Percentiles rank a stretch among this genome's conserved stretches.
These are phyloP conservation scores for Sebastes hubbsi DNA, from an alignment of 2,797 vertebrate genomes.

Conservation along the genomic window DNA sequence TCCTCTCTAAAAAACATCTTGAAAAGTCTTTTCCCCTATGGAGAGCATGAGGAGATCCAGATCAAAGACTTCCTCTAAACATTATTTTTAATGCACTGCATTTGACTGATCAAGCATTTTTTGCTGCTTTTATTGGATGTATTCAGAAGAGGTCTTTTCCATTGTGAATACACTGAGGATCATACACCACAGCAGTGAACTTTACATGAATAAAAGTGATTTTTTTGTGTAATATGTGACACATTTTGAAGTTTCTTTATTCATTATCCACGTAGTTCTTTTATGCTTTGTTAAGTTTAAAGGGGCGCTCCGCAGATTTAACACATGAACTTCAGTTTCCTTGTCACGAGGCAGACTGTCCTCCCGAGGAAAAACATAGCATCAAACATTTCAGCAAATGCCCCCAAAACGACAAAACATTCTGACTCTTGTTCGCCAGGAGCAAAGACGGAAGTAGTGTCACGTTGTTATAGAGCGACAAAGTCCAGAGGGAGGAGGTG, in stretches of 20 bases:
- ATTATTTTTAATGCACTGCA: constrained; percentile 11
- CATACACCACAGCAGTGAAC: neutral
- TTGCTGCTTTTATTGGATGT: constrained; percentile 9
- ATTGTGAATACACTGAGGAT: neutral
- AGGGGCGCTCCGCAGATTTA: neutral
- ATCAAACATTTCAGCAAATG: neutral
- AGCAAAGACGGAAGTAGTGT: neutral
- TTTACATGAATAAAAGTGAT: constrained; percentile 1
- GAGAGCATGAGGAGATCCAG: neutral
- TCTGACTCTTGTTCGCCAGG: neutral
- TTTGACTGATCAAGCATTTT: constrained; percentile 24
- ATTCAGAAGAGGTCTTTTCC: neutral
- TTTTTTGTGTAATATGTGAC: neutral
- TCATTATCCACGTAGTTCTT: rapidly evolving
- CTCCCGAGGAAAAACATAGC: neutral
- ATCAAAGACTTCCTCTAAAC: constrained; percentile 33
- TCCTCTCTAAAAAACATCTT: neutral
- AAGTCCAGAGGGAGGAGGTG: neutral
- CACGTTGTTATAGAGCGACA: neutral
- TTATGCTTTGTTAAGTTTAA: neutral
- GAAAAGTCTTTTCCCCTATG: neutral
- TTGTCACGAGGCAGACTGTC: neutral
- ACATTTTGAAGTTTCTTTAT: neutral
- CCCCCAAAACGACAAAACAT: neutral
- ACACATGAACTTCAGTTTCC: neutral